phyloP scores from a whole-genome alignment of 2,888 invertebrate species.

The Crocallis elinguaria region DNA sequence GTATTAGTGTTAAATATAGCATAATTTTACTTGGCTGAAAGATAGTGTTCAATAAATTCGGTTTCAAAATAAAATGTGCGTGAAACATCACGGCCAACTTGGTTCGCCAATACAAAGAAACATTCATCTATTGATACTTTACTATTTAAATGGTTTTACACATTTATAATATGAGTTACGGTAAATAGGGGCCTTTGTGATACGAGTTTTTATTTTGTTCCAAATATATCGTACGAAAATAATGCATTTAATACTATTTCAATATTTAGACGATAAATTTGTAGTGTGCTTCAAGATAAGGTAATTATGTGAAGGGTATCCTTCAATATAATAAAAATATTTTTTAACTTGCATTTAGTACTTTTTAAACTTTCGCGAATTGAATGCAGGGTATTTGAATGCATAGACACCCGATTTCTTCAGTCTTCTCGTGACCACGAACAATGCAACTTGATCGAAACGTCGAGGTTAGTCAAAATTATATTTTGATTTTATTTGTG shows the following conservation, averaged over 20 bases:
- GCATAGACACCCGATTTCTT: no score
- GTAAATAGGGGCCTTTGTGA: slow-evolving; percentile 78
- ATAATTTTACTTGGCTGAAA: slow-evolving; percentile 31
- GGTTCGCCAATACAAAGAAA: slow-evolving; percentile 83
- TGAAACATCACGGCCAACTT: slow-evolving; percentile 82
- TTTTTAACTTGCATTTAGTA: no score
- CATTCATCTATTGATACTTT: slow-evolving; percentile 80
- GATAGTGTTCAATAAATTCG: slow-evolving; percentile 51
- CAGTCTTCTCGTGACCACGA: no score
- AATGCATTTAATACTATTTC: slow-evolving; percentile 79
- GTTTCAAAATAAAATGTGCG: slow-evolving; percentile 77
- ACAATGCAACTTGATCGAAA: no score
- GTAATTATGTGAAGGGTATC: slow-evolving; percentile 15
- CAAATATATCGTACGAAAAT: slow-evolving; percentile 79
- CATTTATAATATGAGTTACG: slow-evolving; percentile 82
- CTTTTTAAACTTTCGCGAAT: no score
- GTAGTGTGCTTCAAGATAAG: slow-evolving; percentile 20
- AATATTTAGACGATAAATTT: slow-evolving; percentile 64
- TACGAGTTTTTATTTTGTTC: slow-evolving; percentile 70
- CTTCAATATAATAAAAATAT: neutral
- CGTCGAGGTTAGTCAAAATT: no score
- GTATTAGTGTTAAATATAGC: slow-evolving; percentile 23
- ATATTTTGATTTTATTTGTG: no score
- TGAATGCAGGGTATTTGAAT: no score
- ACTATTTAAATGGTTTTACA: slow-evolving; percentile 84